Evolutionary conservation across 2,113 vertebrate genomes (phyloP).

Genomic region (Dromas ardeola): DNA sequence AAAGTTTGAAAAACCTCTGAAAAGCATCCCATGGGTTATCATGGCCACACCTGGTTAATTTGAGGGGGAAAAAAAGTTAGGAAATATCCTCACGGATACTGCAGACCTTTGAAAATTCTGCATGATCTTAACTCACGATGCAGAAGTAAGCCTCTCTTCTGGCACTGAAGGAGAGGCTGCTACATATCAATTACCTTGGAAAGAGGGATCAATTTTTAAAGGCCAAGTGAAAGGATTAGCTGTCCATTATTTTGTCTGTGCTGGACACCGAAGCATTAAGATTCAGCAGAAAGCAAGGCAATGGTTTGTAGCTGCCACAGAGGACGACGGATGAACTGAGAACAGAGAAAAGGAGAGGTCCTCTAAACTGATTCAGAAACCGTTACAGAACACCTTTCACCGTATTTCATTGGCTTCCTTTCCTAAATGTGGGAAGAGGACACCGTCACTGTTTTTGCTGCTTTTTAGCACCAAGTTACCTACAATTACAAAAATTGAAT

Average conservation of each 20-base stretch:
- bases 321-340: background rate
- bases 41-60: background rate
- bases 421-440: background rate
- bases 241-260: background rate
- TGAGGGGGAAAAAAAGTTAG: background rate
- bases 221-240: background rate
- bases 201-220: slow-evolving; percentile 30
- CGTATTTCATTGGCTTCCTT: background rate
- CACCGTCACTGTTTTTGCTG: background rate
- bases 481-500: background rate
- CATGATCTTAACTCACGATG: background rate
- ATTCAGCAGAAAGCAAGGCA: background rate
- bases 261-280: background rate
- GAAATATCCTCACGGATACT: background rate
- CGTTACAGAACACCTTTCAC: background rate
- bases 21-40: background rate
- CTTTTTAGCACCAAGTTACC: background rate
- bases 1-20: background rate
- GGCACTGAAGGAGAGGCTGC: background rate
- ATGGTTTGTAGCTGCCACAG: background rate
- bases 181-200: background rate
- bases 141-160: background rate
- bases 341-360: background rate
- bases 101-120: background rate
- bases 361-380: background rate